Evolutionary conservation across 2,888 invertebrate species (phyloP).

Genomic region (Oscheius sp.): DNA sequence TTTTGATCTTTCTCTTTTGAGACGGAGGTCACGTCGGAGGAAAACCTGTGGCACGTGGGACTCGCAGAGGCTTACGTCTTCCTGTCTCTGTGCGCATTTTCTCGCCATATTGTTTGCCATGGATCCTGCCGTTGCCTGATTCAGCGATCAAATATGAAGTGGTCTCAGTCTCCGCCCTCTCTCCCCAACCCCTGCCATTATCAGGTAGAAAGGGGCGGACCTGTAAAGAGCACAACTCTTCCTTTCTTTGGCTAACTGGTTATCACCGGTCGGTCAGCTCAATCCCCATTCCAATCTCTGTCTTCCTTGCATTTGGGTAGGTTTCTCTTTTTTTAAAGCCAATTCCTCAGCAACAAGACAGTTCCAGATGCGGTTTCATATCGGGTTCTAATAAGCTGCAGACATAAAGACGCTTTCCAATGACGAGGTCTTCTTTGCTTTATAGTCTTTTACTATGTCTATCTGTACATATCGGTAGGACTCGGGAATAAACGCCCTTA

Average conservation of each 20-base stretch:
- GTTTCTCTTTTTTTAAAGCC: background rate
- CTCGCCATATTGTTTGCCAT: conserved; percentile 25
- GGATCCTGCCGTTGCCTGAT: conserved; percentile 26
- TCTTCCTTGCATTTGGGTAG: background rate
- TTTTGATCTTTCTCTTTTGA: too few species aligned
- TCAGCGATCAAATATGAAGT: conserved; percentile 28
- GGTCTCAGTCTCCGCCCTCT: background rate
- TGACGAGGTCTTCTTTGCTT: conserved; percentile 22
- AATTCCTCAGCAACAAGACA: background rate
- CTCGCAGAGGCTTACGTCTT: background rate
- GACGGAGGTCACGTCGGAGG: too few species aligned
- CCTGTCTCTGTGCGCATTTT: conserved; percentile 5
- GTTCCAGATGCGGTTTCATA: conserved; percentile 20
- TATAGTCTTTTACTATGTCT: background rate
- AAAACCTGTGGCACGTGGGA: conserved; percentile 4
- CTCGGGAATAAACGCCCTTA: background rate
- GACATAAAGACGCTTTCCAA: background rate
- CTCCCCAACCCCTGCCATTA: background rate
- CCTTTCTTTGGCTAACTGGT: background rate
- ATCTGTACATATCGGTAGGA: conserved; percentile 25
- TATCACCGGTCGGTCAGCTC: background rate
- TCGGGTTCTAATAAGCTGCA: conserved; percentile 15
- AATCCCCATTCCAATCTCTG: background rate
- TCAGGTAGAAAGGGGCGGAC: conserved; percentile 18
- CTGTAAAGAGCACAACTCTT: background rate